These are phyloP conservation scores for Eupithecia vulgata DNA, from an alignment of 2,888 invertebrate species.

Conservation along the genomic window DNA sequence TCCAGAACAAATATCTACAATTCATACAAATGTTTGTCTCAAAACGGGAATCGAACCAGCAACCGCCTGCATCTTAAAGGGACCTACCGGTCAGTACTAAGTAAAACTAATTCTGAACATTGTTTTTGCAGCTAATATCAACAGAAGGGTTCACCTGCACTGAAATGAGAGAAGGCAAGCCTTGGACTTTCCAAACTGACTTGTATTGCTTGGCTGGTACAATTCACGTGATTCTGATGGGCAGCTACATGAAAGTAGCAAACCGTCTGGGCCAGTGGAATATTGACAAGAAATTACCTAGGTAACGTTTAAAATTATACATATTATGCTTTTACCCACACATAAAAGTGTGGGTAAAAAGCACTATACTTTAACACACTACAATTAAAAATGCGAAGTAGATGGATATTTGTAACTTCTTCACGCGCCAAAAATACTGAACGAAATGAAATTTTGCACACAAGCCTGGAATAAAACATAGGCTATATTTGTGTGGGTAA, in stretches of 20 bases:
- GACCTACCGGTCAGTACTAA: no score
- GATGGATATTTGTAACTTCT: no score
- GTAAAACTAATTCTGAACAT: background rate
- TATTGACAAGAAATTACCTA: constrained; percentile 88
- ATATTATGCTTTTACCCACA: no score
- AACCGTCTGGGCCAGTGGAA: constrained; percentile 87
- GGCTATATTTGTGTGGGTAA: no score
- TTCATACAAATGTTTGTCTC: background rate
- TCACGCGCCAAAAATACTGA: no score
- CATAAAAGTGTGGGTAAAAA: no score
- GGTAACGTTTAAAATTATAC: no score
- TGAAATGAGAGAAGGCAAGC: constrained; percentile 95
- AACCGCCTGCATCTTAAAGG: background rate
- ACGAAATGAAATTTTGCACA: no score
- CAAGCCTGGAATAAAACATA: no score
- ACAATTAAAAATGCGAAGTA: no score
- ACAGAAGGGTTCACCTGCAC: constrained; percentile 92
- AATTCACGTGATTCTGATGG: constrained; percentile 93
- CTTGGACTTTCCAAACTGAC: constrained; percentile 98
- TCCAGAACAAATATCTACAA: background rate
- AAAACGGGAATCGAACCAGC: background rate
- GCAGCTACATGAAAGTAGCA: constrained; percentile 93
- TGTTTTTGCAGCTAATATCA: constrained; percentile 84
- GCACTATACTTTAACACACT: no score
- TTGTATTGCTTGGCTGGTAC: constrained; percentile 94